A percentile compares a stretch with the other conserved stretches of the same genome.
Conservation (phyloP, 1,140 invertebrate species). For the Bombus impatiens region DNA sequence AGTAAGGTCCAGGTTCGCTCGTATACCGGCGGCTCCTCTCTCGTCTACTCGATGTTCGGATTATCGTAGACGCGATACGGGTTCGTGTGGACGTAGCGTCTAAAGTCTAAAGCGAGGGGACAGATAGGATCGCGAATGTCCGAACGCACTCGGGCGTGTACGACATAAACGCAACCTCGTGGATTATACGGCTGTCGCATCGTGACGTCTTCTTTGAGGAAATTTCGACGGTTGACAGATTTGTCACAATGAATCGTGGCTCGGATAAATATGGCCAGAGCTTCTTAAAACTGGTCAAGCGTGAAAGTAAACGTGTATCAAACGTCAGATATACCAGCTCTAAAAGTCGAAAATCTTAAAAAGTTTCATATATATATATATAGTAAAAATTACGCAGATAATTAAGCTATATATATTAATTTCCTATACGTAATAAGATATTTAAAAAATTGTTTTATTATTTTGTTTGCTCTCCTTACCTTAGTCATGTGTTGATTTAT, state of each 20-base stretch:
- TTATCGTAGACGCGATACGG: slow-evolving; percentile 50
- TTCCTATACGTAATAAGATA: too few species aligned
- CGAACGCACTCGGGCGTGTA: slow-evolving; percentile 55
- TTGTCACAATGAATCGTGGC: not conserved
- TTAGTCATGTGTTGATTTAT: too few species aligned
- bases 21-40: slow-evolving; percentile 22
- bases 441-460: too few species aligned
- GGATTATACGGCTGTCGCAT: slow-evolving; percentile 37
- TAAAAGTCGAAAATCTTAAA: too few species aligned
- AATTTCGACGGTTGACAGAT: slow-evolving; percentile 36
- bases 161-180: slow-evolving; percentile 27
- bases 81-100: slow-evolving; percentile 52
- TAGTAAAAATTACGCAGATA: too few species aligned
- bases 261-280: not conserved
- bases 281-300: not conserved
- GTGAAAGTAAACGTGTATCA: not conserved
- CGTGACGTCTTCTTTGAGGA: slow-evolving; percentile 27
- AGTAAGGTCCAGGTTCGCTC: slow-evolving; percentile 21
- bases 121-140: slow-evolving; percentile 62
- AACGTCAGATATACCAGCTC: not conserved
- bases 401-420: too few species aligned
- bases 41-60: slow-evolving; percentile 29
- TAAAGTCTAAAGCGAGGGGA: slow-evolving; percentile 46
- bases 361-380: too few species aligned
- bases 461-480: too few species aligned